Percentiles rank a stretch among this genome's conserved stretches.
Conservation (phyloP, 1,140 invertebrate genomes). For the Metaphire vulgaris region DNA sequence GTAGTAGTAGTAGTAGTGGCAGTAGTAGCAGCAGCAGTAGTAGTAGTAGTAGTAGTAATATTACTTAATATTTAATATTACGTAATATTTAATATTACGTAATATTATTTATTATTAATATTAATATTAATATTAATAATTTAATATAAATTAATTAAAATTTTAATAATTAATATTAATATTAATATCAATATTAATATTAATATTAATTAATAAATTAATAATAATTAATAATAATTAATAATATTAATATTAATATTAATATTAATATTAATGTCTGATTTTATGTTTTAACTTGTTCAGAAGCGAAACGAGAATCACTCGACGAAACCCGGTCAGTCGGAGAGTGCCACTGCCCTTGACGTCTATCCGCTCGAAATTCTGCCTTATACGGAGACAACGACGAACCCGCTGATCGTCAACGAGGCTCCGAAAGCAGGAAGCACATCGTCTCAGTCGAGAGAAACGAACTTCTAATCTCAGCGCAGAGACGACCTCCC, state of each 20-base stretch:
- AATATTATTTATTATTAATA: too few relatives aligned
- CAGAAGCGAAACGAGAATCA: background rate
- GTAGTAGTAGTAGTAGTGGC: too few relatives aligned
- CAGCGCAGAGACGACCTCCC: too few relatives aligned
- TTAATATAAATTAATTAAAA: too few relatives aligned
- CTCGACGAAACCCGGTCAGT: background rate
- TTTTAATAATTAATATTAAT: too few relatives aligned
- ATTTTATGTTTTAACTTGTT: background rate
- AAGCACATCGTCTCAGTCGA: background rate
- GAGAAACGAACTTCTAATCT: background rate
- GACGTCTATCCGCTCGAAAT: background rate
- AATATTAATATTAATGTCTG: background rate
- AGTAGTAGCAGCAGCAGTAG: too few relatives aligned
- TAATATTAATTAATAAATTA: too few relatives aligned
- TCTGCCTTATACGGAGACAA: background rate
- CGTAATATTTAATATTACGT: too few relatives aligned
- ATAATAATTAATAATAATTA: background rate
- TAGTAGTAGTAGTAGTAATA: too few relatives aligned
- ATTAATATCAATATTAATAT: too few relatives aligned
- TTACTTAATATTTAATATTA: too few relatives aligned
- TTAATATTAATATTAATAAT: too few relatives aligned
- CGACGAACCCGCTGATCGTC: background rate
- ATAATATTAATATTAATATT: background rate
- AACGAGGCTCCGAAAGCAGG: background rate
- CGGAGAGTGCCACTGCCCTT: background rate